A percentile compares a stretch with the other conserved stretches of the same genome.
Evolutionary conservation across 2,113 vertebrate species (phyloP).

Genomic region (Perca flavescens): DNA sequence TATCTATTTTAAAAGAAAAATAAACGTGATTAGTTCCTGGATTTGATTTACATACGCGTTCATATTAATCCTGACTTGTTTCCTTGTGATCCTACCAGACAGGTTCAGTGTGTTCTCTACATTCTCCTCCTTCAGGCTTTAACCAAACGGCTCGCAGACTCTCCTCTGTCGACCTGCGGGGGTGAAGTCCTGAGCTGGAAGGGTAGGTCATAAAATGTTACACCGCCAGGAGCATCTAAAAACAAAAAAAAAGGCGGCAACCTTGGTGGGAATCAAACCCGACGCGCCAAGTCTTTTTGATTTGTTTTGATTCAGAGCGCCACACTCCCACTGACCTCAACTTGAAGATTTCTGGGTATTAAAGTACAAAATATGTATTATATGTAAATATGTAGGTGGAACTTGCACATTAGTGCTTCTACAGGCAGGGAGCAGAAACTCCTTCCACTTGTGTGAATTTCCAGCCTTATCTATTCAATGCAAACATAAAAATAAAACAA

Average conservation of each 20-base stretch:
- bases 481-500: no score
- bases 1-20: no score
- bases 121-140: conserved; percentile 87
- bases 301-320: not conserved
- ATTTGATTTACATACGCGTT: no score
- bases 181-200: conserved; percentile 87
- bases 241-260: no score
- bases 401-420: not conserved
- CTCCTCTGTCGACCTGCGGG: conserved; percentile 84
- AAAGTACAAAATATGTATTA: not conserved
- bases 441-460: no score
- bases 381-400: not conserved
- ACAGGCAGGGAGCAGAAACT: no score
- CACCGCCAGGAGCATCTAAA: no score
- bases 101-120: conserved; percentile 88
- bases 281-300: no score
- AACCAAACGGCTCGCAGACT: conserved; percentile 72
- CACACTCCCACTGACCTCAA: not conserved
- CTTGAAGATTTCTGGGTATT: no score
- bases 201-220: conserved; percentile 77
- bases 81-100: conserved; percentile 78
- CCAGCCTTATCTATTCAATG: no score
- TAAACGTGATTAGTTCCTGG: no score
- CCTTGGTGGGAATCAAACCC: not conserved
- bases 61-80: not conserved